These are phyloP conservation scores for Orthonychiurus folsomi DNA, from an alignment of 2,888 invertebrate genomes.

Conservation along the genomic window DNA sequence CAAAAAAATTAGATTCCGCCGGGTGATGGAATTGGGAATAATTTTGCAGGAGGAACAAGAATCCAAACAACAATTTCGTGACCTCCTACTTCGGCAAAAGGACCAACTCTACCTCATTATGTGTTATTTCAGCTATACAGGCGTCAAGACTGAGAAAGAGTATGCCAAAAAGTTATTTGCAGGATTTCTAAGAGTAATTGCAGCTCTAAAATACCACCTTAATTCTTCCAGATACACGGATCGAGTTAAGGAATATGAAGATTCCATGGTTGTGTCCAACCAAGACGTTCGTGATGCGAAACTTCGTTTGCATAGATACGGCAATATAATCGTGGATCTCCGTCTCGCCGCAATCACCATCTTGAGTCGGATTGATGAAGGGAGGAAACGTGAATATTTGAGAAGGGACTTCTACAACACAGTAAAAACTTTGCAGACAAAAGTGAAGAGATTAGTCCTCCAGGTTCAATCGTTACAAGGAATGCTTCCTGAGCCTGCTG, in stretches of 20 bases:
- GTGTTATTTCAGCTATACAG: conserved; percentile 31
- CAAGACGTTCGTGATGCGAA: neutral
- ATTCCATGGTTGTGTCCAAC: neutral
- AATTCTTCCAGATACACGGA: neutral
- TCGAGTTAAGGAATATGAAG: neutral
- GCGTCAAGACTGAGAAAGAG: conserved; percentile 21
- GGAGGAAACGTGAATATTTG: conserved; percentile 16
- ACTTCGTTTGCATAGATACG: neutral
- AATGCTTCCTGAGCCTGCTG: conserved; percentile 18
- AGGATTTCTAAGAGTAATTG: conserved; percentile 1
- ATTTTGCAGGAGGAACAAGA: conserved; percentile 23
- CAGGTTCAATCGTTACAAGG: conserved; percentile 15
- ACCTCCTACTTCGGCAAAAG: conserved; percentile 26
- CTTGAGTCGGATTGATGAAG: conserved; percentile 29
- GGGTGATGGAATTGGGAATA: conserved; percentile 23
- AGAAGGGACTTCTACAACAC: neutral
- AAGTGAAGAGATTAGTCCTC: conserved; percentile 20
- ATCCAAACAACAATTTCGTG: conserved; percentile 23
- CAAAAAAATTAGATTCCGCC: conserved; percentile 13
- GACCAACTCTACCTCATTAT: conserved; percentile 28
- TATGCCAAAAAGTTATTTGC: conserved; percentile 9
- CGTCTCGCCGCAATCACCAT: conserved; percentile 28
- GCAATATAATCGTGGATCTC: conserved; percentile 21
- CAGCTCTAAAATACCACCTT: too few species aligned
- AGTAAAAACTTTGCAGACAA: conserved; percentile 20